Percentiles rank a stretch among this genome's conserved stretches.
phyloP scores from a whole-genome alignment of 2,888 invertebrate species.

The Seira sanloemensis region DNA sequence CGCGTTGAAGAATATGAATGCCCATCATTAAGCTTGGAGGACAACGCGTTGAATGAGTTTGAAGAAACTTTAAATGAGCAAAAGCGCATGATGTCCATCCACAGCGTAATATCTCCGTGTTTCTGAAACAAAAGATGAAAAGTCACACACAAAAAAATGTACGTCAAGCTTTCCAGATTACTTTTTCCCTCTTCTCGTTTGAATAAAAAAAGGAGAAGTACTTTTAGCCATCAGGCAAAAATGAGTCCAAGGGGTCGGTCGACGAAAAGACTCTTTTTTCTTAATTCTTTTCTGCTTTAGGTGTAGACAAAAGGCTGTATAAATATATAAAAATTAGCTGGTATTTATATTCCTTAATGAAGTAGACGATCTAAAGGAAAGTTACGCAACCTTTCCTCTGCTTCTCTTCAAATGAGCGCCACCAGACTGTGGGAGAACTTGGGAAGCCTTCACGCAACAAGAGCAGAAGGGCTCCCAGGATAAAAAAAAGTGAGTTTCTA shows the following conservation, averaged over 20 bases:
- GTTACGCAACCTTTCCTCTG: constrained; percentile 45
- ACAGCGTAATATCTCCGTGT: constrained; percentile 29
- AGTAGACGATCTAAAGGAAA: constrained; percentile 6
- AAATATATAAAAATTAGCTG: constrained; percentile 8
- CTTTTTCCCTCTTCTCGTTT: constrained; percentile 22
- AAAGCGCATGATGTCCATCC: constrained; percentile 22
- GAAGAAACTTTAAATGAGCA: constrained; percentile 51
- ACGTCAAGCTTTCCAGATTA: constrained; percentile 21
- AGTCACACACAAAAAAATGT: background rate
- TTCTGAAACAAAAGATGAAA: background rate
- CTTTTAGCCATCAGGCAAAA: constrained; percentile 14
- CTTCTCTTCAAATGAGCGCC: constrained; percentile 15
- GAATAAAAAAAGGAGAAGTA: background rate
- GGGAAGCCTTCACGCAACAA: constrained; percentile 22
- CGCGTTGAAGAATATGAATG: constrained; percentile 20
- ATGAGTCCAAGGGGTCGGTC: background rate
- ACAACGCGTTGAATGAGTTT: constrained; percentile 48
- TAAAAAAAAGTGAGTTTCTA: constrained; percentile 12
- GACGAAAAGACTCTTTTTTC: background rate
- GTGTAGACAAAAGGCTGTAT: constrained; percentile 16
- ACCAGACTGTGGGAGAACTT: constrained; percentile 3
- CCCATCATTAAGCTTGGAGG: constrained; percentile 48
- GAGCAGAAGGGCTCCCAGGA: constrained; percentile 22
- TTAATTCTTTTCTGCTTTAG: background rate
- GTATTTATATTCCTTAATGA: constrained; percentile 24